Conservation (phyloP, 1,140 invertebrate genomes). For the Pseudomyrmex cubaensis region DNA sequence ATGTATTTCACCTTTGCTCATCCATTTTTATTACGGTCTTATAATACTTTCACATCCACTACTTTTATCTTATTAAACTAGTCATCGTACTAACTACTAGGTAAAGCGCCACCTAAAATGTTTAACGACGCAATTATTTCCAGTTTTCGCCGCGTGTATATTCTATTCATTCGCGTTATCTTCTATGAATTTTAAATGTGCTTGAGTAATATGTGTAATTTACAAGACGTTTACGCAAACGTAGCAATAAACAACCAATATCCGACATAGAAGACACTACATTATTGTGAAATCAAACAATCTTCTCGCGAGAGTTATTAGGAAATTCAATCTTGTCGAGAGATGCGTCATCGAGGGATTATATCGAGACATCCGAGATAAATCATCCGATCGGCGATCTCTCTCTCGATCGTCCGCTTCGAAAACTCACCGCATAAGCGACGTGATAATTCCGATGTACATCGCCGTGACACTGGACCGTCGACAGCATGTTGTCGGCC, state of each 20-base stretch:
- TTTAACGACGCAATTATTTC: background rate
- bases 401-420: background rate
- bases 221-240: too few relatives aligned
- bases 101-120: too few relatives aligned
- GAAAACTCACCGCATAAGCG: conserved; percentile 71
- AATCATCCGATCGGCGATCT: background rate
- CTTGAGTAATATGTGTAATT: too few relatives aligned
- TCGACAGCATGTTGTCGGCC: conserved; percentile 72
- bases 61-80: conserved; percentile 11
- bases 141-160: too few relatives aligned
- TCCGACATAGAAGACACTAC: too few relatives aligned
- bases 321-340: background rate
- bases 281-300: background rate
- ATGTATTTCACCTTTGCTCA: conserved; percentile 1
- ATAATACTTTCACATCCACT: background rate
- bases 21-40: conserved; percentile 6
- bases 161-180: too few relatives aligned
- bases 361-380: conserved; percentile 23
- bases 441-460: conserved; percentile 71
- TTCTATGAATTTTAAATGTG: too few relatives aligned
- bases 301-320: background rate
- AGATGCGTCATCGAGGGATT: background rate
- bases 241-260: too few relatives aligned
- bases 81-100: background rate
- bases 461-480: conserved; percentile 70